Evolutionary conservation across 2,113 vertebrate genomes (phyloP).

Genomic region (Anhinga rufa): DNA sequence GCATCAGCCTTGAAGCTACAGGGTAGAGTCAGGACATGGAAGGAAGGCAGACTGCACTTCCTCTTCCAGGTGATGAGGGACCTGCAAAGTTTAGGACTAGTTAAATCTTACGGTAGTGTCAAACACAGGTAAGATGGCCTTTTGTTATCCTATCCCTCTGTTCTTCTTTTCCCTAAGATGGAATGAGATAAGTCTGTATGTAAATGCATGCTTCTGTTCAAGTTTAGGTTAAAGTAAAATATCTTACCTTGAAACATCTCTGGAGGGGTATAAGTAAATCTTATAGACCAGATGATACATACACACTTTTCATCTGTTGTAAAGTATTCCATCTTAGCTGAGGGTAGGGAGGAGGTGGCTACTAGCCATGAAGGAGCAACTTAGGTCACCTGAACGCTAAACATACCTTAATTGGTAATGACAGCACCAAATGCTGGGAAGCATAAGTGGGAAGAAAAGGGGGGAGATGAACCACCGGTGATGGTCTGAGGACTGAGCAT

Average conservation of each 20-base stretch:
- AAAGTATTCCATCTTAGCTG: neutral
- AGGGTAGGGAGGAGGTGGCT: neutral
- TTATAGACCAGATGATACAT: neutral
- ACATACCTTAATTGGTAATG: neutral
- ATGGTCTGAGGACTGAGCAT: neutral
- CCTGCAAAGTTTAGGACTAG: neutral
- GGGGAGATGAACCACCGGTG: neutral
- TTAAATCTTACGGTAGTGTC: neutral
- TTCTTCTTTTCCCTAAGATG: neutral
- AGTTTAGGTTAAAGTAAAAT: neutral
- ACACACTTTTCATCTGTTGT: neutral
- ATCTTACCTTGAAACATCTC: neutral
- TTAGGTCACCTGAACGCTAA: neutral
- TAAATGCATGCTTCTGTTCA: neutral
- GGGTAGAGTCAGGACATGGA: neutral
- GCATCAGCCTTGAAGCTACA: neutral
- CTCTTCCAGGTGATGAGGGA: neutral
- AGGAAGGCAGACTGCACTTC: neutral
- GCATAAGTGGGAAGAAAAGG: neutral
- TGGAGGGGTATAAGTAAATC: neutral
- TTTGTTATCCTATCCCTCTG: neutral
- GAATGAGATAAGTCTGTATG: neutral
- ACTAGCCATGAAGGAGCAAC: neutral
- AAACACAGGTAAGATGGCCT: neutral
- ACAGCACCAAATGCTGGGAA: neutral